Percentiles rank a stretch among this genome's conserved stretches.
phyloP scores from a whole-genome alignment of 2,888 invertebrate genomes.

The Parapristionchus giblindavisi region DNA sequence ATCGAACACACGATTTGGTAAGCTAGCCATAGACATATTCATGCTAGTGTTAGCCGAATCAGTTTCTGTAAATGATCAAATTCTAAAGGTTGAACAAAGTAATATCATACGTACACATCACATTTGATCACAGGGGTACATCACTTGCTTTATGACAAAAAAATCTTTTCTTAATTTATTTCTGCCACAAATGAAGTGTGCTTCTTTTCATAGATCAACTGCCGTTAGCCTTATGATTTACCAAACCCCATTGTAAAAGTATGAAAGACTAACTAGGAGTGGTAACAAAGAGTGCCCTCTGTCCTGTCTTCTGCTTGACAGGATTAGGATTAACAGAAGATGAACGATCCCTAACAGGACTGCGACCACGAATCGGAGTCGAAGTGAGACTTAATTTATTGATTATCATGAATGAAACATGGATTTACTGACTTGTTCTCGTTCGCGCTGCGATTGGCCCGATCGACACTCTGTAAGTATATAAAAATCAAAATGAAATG shows the following conservation, averaged over 20 bases:
- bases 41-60: too few relatives aligned
- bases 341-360: not conserved
- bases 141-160: too few relatives aligned
- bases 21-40: too few relatives aligned
- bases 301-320: not conserved
- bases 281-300: not conserved
- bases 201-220: not conserved
- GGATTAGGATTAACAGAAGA: constrained; percentile 1
- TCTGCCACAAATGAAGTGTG: too few relatives aligned
- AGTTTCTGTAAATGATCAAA: too few relatives aligned
- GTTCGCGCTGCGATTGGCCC: not conserved
- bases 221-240: not conserved
- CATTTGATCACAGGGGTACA: too few relatives aligned
- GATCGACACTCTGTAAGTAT: constrained; percentile 13
- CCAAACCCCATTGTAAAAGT: not conserved
- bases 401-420: not conserved
- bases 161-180: not conserved
- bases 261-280: constrained; percentile 10
- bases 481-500: too few relatives aligned
- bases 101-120: too few relatives aligned
- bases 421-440: not conserved
- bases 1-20: constrained; percentile 10
- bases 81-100: too few relatives aligned
- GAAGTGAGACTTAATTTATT: not conserved
- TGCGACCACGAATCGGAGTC: constrained; percentile 26